Evolutionary conservation across 1,140 invertebrate species (phyloP).

Genomic region (Drosophila sulfurigaster): DNA sequence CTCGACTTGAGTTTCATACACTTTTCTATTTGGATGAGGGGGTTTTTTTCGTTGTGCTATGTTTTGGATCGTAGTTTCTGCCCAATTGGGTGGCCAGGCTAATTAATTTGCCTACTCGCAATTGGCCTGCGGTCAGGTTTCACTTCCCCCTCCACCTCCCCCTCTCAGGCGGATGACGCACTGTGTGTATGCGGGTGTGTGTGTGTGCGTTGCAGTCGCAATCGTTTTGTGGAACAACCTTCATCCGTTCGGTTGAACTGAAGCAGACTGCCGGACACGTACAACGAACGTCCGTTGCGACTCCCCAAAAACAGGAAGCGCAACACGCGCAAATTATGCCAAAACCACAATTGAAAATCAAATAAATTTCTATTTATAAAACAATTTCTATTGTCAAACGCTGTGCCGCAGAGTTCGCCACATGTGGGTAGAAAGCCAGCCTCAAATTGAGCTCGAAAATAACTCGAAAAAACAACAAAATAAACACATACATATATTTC

Average conservation of each 20-base stretch:
- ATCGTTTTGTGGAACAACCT: conserved; percentile 8
- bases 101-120: conserved; percentile 32
- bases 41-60: background rate
- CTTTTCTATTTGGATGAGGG: background rate
- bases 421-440: conserved; percentile 10
- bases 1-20: background rate
- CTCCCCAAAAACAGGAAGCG: conserved; percentile 42
- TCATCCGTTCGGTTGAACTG: conserved; percentile 33
- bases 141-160: background rate
- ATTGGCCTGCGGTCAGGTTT: conserved; percentile 10
- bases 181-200: background rate
- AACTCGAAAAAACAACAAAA: background rate
- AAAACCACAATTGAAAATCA: conserved; percentile 44
- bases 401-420: conserved; percentile 1
- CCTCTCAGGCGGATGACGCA: conserved; percentile 13
- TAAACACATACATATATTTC: background rate
- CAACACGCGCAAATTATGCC: conserved; percentile 46
- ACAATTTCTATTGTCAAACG: conserved; percentile 32
- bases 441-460: background rate
- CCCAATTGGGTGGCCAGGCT: conserved; percentile 20
- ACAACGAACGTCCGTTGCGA: conserved; percentile 39
- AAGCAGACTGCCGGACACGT: conserved; percentile 32
- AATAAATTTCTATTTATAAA: conserved; percentile 54
- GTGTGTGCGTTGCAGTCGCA: conserved; percentile 19
- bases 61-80: background rate